Base-by-base conservation (phyloP, 2,797 vertebrate genomes). In the Gymnothorax reevesii region DNA sequence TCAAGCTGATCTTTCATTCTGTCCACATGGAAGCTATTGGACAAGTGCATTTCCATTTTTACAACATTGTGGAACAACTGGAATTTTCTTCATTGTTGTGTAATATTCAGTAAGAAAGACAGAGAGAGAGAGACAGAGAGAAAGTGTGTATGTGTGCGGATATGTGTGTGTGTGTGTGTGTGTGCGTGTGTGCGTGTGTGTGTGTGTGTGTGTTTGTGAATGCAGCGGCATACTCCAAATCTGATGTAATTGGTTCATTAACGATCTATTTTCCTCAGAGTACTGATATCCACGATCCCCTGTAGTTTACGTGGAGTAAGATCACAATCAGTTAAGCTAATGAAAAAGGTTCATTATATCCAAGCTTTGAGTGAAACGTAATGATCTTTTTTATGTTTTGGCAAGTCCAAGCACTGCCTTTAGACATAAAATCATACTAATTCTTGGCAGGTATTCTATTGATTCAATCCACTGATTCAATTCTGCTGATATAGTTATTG, bases 1-100 rank as follows among this genome's bases (percentile, higher is more conserved):
- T 84, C 83, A 66, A 64, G 33, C 33, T 73, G 54, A 6, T 15
- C 13, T 42, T 77, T 71, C n/a, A 7, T 75, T 73, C 66, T 57
- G 66, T 71, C 42, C 69, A 85, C 57, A 71, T 85, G 69, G 52
- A 57, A 73, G 66, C 42, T 3, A 85, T 57, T 20, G 84, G 73
- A 13, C 66, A 10, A 83, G n/a, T 9, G 64, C 57, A 86, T 49
- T 82, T 42, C 1, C 17, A 83, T 64, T 60, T 86, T 80, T 83
- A 75, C 83, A 62, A 15, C 17, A 57, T 82, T 60, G 27, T 64
- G 57, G 77, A 87, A 60, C 55, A 73, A 73, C 17, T 83, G 8
- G 77, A 54, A 83, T 59, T 55, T 85, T 55, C 17, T n/a, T 33
- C 20, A 5, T 49, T 83, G 55, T 83, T 87, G 82, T 13, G 54